Percentiles rank a stretch among this genome's conserved stretches.
These are phyloP conservation scores for Falcaria lacertinaria DNA, from an alignment of 2,888 invertebrate genomes.

Conservation along the genomic window DNA sequence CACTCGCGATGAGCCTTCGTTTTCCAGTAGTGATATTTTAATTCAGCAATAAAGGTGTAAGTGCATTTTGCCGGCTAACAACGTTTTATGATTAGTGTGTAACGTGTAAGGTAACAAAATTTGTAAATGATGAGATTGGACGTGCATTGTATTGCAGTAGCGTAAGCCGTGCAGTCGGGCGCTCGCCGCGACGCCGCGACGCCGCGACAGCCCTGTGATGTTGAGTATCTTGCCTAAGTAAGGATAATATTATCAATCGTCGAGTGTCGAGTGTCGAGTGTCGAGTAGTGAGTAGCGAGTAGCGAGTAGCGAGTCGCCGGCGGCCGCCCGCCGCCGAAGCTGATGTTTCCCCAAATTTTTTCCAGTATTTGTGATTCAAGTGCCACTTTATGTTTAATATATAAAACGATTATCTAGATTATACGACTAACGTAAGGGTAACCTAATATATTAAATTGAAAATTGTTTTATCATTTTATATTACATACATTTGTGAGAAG, in stretches of 20 bases:
- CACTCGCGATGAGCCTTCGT: slow-evolving; percentile 68
- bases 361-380: slow-evolving; percentile 89
- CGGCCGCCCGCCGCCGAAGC: slow-evolving; percentile 59
- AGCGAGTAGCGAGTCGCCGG: slow-evolving; percentile 54
- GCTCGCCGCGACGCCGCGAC: slow-evolving; percentile 10
- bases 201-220: slow-evolving; percentile 48
- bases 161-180: slow-evolving; percentile 54
- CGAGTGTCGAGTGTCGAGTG: slow-evolving; percentile 51
- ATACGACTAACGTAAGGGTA: slow-evolving; percentile 80
- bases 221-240: slow-evolving; percentile 74
- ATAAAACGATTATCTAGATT: slow-evolving; percentile 81
- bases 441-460: slow-evolving; percentile 79
- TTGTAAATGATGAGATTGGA: slow-evolving; percentile 71
- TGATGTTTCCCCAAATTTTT: slow-evolving; percentile 82
- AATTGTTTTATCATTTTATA: slow-evolving; percentile 82
- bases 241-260: slow-evolving; percentile 71
- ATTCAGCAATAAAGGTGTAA: slow-evolving; percentile 75
- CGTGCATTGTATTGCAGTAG: slow-evolving; percentile 79
- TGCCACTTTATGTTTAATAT: slow-evolving; percentile 88
- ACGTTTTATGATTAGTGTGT: slow-evolving; percentile 71
- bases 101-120: slow-evolving; percentile 69
- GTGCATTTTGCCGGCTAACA: slow-evolving; percentile 70
- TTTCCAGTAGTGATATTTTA: slow-evolving; percentile 79
- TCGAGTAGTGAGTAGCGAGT: slow-evolving; percentile 53
- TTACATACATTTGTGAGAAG: slow-evolving; percentile 79